A percentile compares a stretch with the other conserved stretches of the same genome.
Conservation (phyloP, 2,888 invertebrate genomes). For the Parelbella ahira region DNA sequence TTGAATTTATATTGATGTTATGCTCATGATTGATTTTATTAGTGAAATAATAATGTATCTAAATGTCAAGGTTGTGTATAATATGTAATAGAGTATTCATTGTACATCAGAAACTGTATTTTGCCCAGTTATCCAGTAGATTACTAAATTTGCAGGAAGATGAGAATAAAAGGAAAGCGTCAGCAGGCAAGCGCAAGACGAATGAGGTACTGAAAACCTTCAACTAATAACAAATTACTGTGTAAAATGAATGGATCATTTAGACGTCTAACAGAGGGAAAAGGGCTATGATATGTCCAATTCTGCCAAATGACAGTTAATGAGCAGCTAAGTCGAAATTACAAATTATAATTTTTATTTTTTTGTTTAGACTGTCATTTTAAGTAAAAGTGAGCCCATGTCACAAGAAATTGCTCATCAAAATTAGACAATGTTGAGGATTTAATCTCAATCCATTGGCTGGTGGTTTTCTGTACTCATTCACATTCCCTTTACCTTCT, state of each 20-base stretch:
- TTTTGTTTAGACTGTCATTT: conserved; percentile 36
- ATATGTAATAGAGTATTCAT: too few relatives aligned
- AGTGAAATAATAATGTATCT: too few relatives aligned
- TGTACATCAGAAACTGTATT: too few relatives aligned
- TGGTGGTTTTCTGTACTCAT: conserved; percentile 77
- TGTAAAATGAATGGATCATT: conserved; percentile 34
- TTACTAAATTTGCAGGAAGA: conserved; percentile 75
- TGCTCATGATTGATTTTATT: too few relatives aligned
- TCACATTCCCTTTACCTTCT: conserved; percentile 70
- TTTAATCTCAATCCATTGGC: conserved; percentile 43
- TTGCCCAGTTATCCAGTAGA: conserved; percentile 55
- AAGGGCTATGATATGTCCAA: conserved; percentile 54
- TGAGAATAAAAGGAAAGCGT: conserved; percentile 77
- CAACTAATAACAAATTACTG: conserved; percentile 55
- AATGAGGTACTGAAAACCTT: conserved; percentile 81
- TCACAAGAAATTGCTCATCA: conserved; percentile 26
- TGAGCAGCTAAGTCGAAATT: neutral
- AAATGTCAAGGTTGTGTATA: too few relatives aligned
- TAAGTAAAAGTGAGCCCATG: conserved; percentile 41
- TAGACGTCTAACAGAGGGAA: conserved; percentile 57
- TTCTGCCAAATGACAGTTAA: conserved; percentile 42
- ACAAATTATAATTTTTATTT: too few relatives aligned
- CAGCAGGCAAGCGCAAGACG: conserved; percentile 74
- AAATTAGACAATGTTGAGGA: conserved; percentile 31
- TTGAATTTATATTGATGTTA: too few relatives aligned